Evolutionary conservation across 2,888 invertebrate species (phyloP).

Genomic region (Theodoxus fluviatilis): DNA sequence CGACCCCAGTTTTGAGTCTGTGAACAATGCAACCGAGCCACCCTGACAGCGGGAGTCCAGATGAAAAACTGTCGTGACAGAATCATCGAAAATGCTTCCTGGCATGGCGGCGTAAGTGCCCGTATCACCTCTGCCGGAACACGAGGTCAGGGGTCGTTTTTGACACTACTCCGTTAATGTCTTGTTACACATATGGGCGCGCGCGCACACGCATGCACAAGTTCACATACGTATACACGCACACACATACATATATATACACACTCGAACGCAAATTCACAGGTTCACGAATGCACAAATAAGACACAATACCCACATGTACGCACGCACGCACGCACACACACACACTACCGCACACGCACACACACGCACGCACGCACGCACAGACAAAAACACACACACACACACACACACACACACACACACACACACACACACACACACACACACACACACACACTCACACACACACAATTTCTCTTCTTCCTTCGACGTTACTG

Average conservation of each 20-base stretch:
- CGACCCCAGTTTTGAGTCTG: too few relatives aligned
- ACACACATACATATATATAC: neutral
- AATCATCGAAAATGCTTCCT: too few relatives aligned
- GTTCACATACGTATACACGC: neutral
- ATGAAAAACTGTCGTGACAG: too few relatives aligned
- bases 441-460: constrained; percentile 5
- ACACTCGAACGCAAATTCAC: neutral
- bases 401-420: neutral
- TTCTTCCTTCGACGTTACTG: neutral
- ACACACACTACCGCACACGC: neutral
- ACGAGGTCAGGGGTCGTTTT: neutral
- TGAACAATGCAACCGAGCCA: too few relatives aligned
- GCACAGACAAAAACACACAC: neutral
- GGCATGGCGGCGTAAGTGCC: neutral
- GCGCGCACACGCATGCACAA: too few relatives aligned
- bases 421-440: neutral
- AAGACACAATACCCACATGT: neutral
- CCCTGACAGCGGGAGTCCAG: too few relatives aligned
- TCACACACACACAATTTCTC: neutral
- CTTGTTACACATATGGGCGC: too few relatives aligned
- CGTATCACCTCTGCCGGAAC: neutral
- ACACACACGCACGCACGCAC: neutral
- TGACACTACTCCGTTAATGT: too few relatives aligned
- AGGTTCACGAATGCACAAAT: neutral
- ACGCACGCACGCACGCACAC: neutral